phyloP scores from a whole-genome alignment of 2,113 vertebrate genomes.

The Anser brachyrhynchus region DNA sequence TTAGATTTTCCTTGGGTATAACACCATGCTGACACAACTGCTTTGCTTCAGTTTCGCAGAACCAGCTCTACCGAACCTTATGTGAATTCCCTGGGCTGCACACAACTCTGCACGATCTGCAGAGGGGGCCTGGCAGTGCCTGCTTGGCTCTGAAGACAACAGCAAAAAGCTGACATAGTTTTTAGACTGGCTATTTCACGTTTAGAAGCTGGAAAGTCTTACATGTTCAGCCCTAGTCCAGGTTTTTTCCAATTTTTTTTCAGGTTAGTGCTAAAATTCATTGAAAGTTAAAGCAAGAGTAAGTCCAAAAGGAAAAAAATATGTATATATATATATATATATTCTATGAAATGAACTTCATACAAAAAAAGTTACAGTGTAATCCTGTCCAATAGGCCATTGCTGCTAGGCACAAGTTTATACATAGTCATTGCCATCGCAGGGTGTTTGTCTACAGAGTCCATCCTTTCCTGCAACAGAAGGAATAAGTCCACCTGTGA shows the following conservation, averaged over 20 bases:
- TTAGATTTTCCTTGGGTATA: not conserved
- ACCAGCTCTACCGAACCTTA: not conserved
- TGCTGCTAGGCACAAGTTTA: not conserved
- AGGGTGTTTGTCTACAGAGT: not conserved
- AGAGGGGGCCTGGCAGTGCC: not conserved
- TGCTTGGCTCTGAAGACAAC: not conserved
- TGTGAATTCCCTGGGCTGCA: not conserved
- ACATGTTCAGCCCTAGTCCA: not conserved
- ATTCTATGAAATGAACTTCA: not conserved
- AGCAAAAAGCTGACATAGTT: not conserved
- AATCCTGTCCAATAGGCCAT: not conserved
- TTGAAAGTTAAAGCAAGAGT: not conserved
- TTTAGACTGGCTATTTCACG: not conserved
- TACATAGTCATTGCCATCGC: not conserved
- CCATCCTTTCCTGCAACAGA: not conserved
- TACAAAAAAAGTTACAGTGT: not conserved
- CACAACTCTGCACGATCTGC: not conserved
- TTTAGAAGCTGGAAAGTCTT: not conserved
- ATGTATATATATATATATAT: no score
- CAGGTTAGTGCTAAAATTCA: not conserved
- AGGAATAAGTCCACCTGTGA: not conserved
- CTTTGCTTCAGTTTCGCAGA: not conserved
- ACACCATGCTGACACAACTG: not conserved
- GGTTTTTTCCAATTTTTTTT: not conserved
- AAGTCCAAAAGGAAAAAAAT: not conserved